Evolutionary conservation across 2,888 invertebrate genomes (phyloP).

Genomic region (Cabera pusaria): DNA sequence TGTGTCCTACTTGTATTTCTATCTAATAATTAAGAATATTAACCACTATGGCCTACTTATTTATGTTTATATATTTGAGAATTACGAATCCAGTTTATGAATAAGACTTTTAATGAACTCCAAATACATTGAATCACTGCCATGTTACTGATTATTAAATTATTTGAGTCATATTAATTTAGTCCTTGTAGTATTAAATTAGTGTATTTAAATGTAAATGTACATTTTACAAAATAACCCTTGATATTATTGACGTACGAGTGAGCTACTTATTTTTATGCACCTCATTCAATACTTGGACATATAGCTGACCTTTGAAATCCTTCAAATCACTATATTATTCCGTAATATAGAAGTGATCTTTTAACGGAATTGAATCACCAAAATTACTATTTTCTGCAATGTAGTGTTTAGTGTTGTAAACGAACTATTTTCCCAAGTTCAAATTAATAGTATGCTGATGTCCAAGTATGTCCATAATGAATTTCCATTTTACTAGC

Average conservation of each 20-base stretch:
- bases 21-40: too few relatives aligned
- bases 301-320: conserved; percentile 28
- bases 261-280: conserved; percentile 52
- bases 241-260: conserved; percentile 39
- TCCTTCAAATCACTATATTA: too few relatives aligned
- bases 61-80: neutral
- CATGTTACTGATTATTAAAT: conserved; percentile 38
- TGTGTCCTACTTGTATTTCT: too few relatives aligned
- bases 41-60: too few relatives aligned
- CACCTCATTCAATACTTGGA: conserved; percentile 46
- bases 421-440: too few relatives aligned
- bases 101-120: conserved; percentile 10
- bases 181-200: conserved; percentile 37
- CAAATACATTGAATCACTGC: conserved; percentile 34
- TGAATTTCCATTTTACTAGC: conserved; percentile 68
- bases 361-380: too few relatives aligned
- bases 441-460: conserved; percentile 31
- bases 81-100: conserved; percentile 1
- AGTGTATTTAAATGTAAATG: conserved; percentile 60
- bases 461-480: conserved; percentile 54
- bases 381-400: too few relatives aligned
- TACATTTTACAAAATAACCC: conserved; percentile 58
- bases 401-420: too few relatives aligned
- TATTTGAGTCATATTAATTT: conserved; percentile 36
- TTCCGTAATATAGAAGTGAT: too few relatives aligned